Evolutionary conservation across 1,140 invertebrate genomes (phyloP).

Genomic region (Macrosteles quadrilineatus): DNA sequence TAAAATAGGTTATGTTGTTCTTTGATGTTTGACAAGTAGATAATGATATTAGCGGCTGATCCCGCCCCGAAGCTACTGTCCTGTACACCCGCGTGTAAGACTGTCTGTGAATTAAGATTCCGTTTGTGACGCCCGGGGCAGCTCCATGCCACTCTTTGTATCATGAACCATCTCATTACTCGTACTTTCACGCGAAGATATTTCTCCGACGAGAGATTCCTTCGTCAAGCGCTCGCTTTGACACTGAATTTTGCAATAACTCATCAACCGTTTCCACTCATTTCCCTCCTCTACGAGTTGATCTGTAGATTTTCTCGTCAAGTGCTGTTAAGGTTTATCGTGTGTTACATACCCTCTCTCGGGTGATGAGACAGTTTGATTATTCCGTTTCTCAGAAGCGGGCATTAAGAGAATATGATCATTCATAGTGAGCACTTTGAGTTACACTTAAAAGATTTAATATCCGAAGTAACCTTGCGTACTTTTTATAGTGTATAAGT

Average conservation of each 20-base stretch:
- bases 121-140: neutral
- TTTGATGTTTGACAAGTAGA: conserved; percentile 23
- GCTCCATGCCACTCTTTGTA: neutral
- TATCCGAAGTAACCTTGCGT: too few species aligned
- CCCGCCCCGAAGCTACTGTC: neutral
- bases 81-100: neutral
- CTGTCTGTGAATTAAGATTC: conserved; percentile 11
- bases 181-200: neutral
- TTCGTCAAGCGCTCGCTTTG: too few species aligned
- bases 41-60: conserved; percentile 5
- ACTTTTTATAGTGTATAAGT: too few species aligned
- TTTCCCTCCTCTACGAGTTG: neutral
- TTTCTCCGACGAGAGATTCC: too few species aligned
- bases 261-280: neutral
- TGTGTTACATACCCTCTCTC: too few species aligned
- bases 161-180: conserved; percentile 1
- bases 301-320: too few species aligned
- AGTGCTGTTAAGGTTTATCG: too few species aligned
- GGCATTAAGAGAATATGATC: too few species aligned
- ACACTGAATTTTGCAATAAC: neutral
- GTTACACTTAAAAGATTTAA: too few species aligned
- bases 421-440: too few species aligned
- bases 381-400: neutral
- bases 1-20: conserved; percentile 14
- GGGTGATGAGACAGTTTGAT: too few species aligned